Percentiles rank a stretch among this genome's conserved stretches.
Evolutionary conservation across 1,140 invertebrate genomes (phyloP).

Genomic region (Drosophila nebulosa): DNA sequence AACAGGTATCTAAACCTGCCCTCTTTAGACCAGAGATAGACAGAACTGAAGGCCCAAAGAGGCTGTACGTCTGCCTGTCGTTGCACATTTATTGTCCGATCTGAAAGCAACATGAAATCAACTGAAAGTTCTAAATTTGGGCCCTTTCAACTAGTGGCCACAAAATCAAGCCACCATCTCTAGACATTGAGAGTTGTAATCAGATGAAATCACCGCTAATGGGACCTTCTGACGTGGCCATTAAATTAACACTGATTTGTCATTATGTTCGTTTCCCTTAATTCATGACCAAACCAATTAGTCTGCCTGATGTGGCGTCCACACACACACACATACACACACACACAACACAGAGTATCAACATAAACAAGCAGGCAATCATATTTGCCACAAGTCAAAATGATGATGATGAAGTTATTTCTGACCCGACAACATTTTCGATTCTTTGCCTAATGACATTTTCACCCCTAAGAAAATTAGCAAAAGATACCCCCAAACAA

Average conservation of each 20-base stretch:
- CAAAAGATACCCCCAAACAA: neutral
- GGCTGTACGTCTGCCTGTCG: too few relatives aligned
- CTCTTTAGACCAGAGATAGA: too few relatives aligned
- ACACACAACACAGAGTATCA: too few relatives aligned
- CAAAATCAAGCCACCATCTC: slow-evolving; percentile 11
- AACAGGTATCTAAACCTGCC: too few relatives aligned
- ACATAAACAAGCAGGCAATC: neutral
- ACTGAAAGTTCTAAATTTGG: too few relatives aligned
- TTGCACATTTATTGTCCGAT: too few relatives aligned
- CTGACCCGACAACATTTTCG: slow-evolving; percentile 6
- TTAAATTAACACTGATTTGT: slow-evolving; percentile 9
- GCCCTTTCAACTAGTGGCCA: too few relatives aligned
- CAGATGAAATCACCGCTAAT: slow-evolving; percentile 17
- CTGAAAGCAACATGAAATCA: too few relatives aligned
- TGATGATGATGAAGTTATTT: neutral
- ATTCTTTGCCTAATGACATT: slow-evolving; percentile 29
- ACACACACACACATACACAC: too few relatives aligned
- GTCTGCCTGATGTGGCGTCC: slow-evolving; percentile 34
- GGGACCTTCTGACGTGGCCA: slow-evolving; percentile 7
- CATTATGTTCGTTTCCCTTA: neutral
- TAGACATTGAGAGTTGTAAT: too few relatives aligned
- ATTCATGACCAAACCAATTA: slow-evolving; percentile 26
- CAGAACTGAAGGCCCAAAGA: too few relatives aligned
- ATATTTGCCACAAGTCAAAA: neutral
- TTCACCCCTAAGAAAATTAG: neutral